Percentiles rank a stretch among this genome's conserved stretches.
Conservation (phyloP, 2,113 vertebrate genomes). For the Actinemys pallida region DNA sequence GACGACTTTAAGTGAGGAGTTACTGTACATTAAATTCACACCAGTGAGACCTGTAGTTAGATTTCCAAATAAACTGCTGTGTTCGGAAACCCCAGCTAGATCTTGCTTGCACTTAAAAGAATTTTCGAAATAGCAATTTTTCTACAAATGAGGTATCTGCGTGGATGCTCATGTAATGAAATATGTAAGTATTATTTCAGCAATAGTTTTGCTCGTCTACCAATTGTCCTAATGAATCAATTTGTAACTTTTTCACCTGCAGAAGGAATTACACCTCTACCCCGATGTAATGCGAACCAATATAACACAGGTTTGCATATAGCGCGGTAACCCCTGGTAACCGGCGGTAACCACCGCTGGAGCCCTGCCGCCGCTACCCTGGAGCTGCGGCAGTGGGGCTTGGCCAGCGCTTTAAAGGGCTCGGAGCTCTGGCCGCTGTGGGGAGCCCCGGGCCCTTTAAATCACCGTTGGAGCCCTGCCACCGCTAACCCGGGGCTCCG, state of each 20-base stretch:
- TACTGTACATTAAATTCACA: not conserved
- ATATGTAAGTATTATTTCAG: not conserved
- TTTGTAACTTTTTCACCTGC: not conserved
- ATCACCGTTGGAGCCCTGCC: too few relatives aligned
- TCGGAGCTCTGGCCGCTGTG: too few relatives aligned
- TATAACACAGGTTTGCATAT: too few relatives aligned
- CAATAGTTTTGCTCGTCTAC: not conserved
- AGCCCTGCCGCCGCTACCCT: too few relatives aligned
- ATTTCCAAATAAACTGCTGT: not conserved
- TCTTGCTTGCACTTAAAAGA: not conserved
- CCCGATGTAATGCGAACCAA: too few relatives aligned
- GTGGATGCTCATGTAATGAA: not conserved
- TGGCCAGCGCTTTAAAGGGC: too few relatives aligned
- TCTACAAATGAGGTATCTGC: not conserved
- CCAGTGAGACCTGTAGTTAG: not conserved
- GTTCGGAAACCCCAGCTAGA: not conserved
- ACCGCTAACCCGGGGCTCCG: too few relatives aligned
- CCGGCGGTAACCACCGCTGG: too few relatives aligned
- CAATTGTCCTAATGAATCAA: not conserved
- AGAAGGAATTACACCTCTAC: not conserved
- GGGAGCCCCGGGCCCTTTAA: too few relatives aligned
- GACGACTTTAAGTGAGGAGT: too few relatives aligned
- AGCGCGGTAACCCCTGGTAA: too few relatives aligned
- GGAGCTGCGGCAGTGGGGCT: too few relatives aligned
- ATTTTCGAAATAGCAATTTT: not conserved